phyloP scores from a whole-genome alignment of 2,888 invertebrate genomes.

The Oxycera nigricornis region DNA sequence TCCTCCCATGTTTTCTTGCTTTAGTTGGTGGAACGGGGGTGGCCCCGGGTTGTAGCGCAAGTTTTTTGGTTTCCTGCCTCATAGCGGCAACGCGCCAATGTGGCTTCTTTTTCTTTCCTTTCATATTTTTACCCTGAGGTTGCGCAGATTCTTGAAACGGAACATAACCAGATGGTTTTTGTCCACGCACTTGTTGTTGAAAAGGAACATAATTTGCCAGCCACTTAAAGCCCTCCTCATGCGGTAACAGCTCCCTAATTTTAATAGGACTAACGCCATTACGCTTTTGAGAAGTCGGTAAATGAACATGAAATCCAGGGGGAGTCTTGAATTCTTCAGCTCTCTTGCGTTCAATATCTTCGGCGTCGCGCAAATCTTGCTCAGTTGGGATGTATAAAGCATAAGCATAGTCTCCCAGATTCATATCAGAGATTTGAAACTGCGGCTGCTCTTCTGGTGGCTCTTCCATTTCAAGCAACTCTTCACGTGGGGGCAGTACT shows the following conservation, averaged over 20 bases:
- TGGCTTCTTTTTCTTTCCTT: too few relatives aligned
- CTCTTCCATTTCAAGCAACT: conserved; percentile 9
- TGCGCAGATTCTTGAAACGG: too few relatives aligned
- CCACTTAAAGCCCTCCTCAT: conserved; percentile 42
- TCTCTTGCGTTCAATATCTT: neutral
- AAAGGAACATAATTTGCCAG: conserved; percentile 37
- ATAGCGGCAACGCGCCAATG: too few relatives aligned
- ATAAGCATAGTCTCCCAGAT: conserved; percentile 25
- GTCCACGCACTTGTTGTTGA: conserved; percentile 8
- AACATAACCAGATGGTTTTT: neutral
- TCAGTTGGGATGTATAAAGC: conserved; percentile 41
- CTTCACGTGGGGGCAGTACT: conserved; percentile 24
- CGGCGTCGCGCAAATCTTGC: conserved; percentile 33
- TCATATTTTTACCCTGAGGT: too few relatives aligned
- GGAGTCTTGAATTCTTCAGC: neutral
- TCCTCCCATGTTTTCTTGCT: neutral
- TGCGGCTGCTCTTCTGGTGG: neutral
- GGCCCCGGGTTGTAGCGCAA: too few relatives aligned
- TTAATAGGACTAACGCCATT: conserved; percentile 20
- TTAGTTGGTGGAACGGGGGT: too few relatives aligned
- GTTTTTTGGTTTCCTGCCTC: too few relatives aligned
- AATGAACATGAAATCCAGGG: neutral
- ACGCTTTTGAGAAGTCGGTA: neutral
- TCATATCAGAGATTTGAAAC: neutral
- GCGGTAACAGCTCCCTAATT: conserved; percentile 14